Percentiles rank a stretch among this genome's conserved stretches.
These are phyloP conservation scores for Poecilia gillii DNA, from an alignment of 2,797 vertebrate species.

Conservation along the genomic window DNA sequence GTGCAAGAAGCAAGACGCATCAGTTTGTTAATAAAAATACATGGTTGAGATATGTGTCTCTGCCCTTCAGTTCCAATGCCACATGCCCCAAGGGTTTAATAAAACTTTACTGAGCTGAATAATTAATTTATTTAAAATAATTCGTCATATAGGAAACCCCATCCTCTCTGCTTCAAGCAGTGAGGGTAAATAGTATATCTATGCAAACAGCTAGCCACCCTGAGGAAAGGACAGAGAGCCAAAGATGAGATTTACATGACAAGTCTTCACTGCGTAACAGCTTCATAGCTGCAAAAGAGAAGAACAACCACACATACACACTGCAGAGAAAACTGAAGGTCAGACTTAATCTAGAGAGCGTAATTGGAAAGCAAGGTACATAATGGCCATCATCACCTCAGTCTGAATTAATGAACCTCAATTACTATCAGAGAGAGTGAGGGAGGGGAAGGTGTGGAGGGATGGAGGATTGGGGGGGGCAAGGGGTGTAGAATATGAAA, in stretches of 20 bases:
- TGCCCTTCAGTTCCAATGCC: slow-evolving; percentile 71
- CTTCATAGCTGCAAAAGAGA: slow-evolving; percentile 74
- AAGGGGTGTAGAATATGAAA: slow-evolving; percentile 75
- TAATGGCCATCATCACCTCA: slow-evolving; percentile 99
- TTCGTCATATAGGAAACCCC: slow-evolving; percentile 73
- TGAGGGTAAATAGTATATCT: slow-evolving; percentile 72
- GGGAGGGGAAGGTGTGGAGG: slow-evolving; percentile 63
- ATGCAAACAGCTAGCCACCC: slow-evolving; percentile 70
- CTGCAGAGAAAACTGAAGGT: slow-evolving; percentile 94
- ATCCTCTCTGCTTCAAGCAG: slow-evolving; percentile 71
- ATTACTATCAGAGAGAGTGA: slow-evolving; percentile 81
- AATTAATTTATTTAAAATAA: slow-evolving; percentile 81
- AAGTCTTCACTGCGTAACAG: slow-evolving; percentile 76
- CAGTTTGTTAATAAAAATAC: slow-evolving; percentile 73
- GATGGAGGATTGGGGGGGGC: slow-evolving; percentile 60
- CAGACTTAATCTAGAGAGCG: slow-evolving; percentile 99
- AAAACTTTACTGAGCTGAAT: slow-evolving; percentile 82
- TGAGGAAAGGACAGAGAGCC: slow-evolving; percentile 71
- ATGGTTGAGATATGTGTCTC: slow-evolving; percentile 69
- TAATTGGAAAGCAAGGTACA: slow-evolving; percentile 99
- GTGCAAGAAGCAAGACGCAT: slow-evolving; percentile 61
- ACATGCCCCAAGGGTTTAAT: slow-evolving; percentile 79
- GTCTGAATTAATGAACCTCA: slow-evolving; percentile 95
- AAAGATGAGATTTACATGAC: slow-evolving; percentile 82
- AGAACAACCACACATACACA: slow-evolving; percentile 63